These are phyloP conservation scores for Leptosomus discolor DNA, from an alignment of 2,113 vertebrate genomes.

Conservation along the genomic window DNA sequence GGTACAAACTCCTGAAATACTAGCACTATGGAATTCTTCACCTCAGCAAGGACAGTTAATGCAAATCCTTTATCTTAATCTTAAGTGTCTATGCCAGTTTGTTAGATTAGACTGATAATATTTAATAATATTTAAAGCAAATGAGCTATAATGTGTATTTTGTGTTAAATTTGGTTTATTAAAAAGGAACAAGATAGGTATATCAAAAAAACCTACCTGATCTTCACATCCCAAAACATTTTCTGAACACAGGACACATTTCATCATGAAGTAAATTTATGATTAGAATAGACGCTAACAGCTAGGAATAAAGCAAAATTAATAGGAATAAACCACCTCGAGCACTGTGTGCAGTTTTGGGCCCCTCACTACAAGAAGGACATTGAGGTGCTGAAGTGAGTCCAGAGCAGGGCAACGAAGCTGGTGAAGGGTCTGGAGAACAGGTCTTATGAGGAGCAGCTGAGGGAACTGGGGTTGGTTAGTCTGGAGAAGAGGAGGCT, in stretches of 20 bases:
- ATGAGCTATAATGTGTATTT: background rate
- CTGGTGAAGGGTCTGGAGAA: no score
- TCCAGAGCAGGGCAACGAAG: no score
- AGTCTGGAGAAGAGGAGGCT: no score
- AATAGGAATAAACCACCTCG: no score
- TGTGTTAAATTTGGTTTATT: background rate
- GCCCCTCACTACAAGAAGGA: no score
- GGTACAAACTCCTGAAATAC: background rate
- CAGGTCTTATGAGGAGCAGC: no score
- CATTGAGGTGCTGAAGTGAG: no score
- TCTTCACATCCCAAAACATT: background rate
- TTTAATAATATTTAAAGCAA: background rate
- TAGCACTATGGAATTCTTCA: background rate
- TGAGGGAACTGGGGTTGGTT: no score
- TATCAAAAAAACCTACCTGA: background rate
- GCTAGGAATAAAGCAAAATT: background rate
- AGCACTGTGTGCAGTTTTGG: no score
- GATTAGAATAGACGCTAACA: background rate
- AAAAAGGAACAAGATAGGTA: background rate
- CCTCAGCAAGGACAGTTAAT: background rate
- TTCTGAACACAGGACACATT: background rate
- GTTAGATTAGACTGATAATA: background rate
- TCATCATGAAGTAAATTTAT: background rate
- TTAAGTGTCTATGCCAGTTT: background rate
- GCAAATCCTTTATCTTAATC: background rate